Evolutionary conservation across 2,113 vertebrate species (phyloP), one percentile per base, ranked within the genome.

Genomic region (Tragelaphus imberbis): DNA sequence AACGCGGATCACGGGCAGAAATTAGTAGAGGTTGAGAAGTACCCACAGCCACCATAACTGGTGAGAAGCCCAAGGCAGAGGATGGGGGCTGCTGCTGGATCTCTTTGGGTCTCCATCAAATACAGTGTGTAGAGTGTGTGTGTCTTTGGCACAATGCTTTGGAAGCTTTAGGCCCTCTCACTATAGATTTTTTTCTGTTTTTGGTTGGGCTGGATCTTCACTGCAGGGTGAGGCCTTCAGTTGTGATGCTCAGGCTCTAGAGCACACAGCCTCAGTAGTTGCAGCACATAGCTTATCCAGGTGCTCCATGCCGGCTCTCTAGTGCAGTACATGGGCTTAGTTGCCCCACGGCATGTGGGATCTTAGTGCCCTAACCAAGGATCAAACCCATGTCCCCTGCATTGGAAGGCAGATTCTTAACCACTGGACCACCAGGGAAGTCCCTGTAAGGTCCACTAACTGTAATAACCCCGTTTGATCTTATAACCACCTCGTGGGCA

Each of bases 381-480:
- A 77, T 77, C 36, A 44, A 14, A 44, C 21, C 36, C 71, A 14
- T 27, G 71, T 77, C 6, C 36, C 12, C 71, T 77, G 36, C 40
- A 27, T 44, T 44, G 71, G 36, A 77, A 44, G 36, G 36, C 40
- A 44, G 36, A 77, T 44, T 77, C 71, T 44, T 77, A 77, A 44
- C 40, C 71, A 44, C 71, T 77, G 23, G 40, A 44, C 40, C 59
- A 30, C 27, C 36, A 40, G 23, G 23, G 7, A 77, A 19, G 36
- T 77, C 23, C 71, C 12, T 77, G 71, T 77, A 77, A 95, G 71
- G 40, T 27, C 36, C 71, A 27, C 71, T 49, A 33, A 82, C 80
- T 93, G 47, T 87, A 80, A 89, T 90, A 90, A 96, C 63, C 86
- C 94, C 55, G 53, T 84, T 97, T 97, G 95, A 92, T 92, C 92